Conservation (phyloP, 2,113 vertebrate species). For the Crotalus tigris region DNA sequence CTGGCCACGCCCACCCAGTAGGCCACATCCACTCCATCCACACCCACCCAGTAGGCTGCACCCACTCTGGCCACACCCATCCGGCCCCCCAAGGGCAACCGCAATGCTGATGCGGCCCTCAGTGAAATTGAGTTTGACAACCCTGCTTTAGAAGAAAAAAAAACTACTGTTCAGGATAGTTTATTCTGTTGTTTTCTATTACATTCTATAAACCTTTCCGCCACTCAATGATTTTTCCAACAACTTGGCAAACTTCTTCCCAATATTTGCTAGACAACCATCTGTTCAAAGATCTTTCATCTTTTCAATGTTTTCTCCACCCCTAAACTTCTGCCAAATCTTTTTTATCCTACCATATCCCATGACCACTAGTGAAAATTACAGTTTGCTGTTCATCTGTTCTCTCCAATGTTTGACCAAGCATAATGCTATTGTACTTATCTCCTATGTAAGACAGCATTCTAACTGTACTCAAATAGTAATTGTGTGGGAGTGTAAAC, state of each 20-base stretch:
- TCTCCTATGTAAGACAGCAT: background rate
- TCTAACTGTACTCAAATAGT: background rate
- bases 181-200: background rate
- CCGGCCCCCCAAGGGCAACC: no score
- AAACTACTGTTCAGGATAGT: background rate
- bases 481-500: constrained; percentile 13
- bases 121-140: no score
- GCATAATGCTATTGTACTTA: constrained; percentile 13
- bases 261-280: constrained; percentile 8
- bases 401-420: constrained; percentile 6
- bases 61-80: no score
- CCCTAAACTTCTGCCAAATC: background rate
- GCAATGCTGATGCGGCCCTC: no score
- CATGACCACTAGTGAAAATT: constrained; percentile 15
- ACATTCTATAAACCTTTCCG: background rate
- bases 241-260: constrained; percentile 5
- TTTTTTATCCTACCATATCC: constrained; percentile 11
- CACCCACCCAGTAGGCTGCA: no score
- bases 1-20: no score
- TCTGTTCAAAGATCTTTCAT: constrained; percentile 6
- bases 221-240: background rate
- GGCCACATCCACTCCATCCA: no score
- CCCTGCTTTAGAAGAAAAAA: background rate
- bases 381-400: constrained; percentile 6
- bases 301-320: background rate